Evolutionary conservation across 2,888 invertebrate species (phyloP).

Genomic region (Zele albiditarsus): DNA sequence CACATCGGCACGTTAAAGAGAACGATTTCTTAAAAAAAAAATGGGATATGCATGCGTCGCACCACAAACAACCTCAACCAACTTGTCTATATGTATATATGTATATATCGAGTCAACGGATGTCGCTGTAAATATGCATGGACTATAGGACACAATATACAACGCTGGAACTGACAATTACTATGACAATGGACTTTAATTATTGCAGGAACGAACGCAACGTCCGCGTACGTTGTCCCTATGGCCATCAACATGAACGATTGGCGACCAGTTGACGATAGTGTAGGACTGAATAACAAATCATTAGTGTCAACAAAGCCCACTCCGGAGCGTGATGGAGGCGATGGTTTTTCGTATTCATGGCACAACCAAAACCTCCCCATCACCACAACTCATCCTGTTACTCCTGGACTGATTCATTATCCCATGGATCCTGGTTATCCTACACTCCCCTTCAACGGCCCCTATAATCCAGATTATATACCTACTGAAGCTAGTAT

Average conservation of each 20-base stretch:
- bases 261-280: conserved; percentile 55
- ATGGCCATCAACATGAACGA: conserved; percentile 55
- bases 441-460: conserved; percentile 69
- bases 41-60: conserved; percentile 54
- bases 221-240: conserved; percentile 62
- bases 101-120: conserved; percentile 23
- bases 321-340: conserved; percentile 30
- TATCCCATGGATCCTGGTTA: conserved; percentile 69
- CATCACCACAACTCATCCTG: conserved; percentile 18
- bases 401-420: conserved; percentile 50
- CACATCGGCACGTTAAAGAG: too few relatives aligned
- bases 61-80: conserved; percentile 24
- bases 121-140: conserved; percentile 61
- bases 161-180: conserved; percentile 39
- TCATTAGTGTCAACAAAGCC: conserved; percentile 53
- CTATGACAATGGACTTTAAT: conserved; percentile 52
- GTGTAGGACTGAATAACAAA: conserved; percentile 59
- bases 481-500: conserved; percentile 63
- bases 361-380: conserved; percentile 8
- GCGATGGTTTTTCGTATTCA: conserved; percentile 12
- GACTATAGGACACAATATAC: conserved; percentile 36
- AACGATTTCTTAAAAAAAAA: conserved; percentile 5
- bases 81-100: conserved; percentile 52
- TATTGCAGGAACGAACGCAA: conserved; percentile 69
- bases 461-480: conserved; percentile 73